phyloP scores from a whole-genome alignment of 2,797 vertebrate genomes.

The Fistularia commersonii region DNA sequence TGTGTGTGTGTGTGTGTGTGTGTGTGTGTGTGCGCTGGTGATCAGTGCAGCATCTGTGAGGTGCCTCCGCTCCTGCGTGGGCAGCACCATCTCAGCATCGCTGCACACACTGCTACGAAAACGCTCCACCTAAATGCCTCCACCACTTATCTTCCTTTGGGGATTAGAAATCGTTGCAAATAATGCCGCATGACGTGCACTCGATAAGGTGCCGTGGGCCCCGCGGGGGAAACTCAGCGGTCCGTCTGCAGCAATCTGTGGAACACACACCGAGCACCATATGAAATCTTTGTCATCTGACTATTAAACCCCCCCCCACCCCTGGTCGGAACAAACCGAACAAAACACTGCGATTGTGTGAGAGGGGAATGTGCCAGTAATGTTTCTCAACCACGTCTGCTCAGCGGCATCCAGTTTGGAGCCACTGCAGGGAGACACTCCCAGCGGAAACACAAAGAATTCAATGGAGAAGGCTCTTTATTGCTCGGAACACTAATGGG shows the following conservation, averaged over 20 bases:
- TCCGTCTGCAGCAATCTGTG: conserved; percentile 27
- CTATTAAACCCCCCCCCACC: neutral
- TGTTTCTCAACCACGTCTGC: too few species aligned
- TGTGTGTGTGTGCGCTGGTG: conserved; percentile 11
- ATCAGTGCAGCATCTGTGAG: conserved; percentile 21
- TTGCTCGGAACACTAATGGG: too few species aligned
- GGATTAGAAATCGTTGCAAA: conserved; percentile 49
- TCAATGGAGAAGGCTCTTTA: too few species aligned
- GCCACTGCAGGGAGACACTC: too few species aligned
- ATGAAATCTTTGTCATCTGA: conserved; percentile 37
- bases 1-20: conserved; percentile 8
- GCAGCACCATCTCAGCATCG: conserved; percentile 36
- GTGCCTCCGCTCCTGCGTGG: conserved; percentile 26
- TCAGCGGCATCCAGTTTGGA: too few species aligned
- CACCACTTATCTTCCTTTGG: conserved; percentile 44
- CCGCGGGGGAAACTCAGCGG: conserved; percentile 13
- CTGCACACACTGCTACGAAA: conserved; percentile 37
- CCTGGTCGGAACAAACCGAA: too few species aligned
- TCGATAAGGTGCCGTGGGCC: conserved; percentile 29
- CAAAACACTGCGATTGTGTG: too few species aligned
- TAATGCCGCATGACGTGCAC: conserved; percentile 23
- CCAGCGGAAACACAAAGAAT: too few species aligned
- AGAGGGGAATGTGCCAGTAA: too few species aligned
- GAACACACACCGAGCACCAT: conserved; percentile 19
- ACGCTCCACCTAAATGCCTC: conserved; percentile 45